These are phyloP conservation scores for Clarias batrachus DNA, from an alignment of 2,113 vertebrate genomes.

Conservation along the genomic window DNA sequence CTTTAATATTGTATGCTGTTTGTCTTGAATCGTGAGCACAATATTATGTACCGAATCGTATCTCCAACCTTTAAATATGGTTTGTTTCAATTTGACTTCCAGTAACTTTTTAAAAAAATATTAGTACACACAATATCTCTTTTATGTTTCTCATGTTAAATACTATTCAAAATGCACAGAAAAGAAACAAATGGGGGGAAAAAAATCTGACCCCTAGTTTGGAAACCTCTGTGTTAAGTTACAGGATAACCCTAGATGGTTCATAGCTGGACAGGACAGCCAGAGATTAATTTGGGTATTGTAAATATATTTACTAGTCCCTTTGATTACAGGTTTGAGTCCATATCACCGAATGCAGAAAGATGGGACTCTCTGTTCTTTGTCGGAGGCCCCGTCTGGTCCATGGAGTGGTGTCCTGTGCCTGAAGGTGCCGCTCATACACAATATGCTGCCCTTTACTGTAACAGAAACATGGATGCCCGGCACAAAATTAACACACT, in stretches of 20 bases:
- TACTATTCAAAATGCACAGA: neutral
- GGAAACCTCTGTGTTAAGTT: neutral
- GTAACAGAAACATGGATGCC: slow-evolving; percentile 84
- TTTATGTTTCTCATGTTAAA: too few relatives aligned
- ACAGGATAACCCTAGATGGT: too few relatives aligned
- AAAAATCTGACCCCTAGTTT: neutral
- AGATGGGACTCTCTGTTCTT: slow-evolving; percentile 85
- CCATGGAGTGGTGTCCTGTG: slow-evolving; percentile 91
- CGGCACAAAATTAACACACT: slow-evolving; percentile 70
- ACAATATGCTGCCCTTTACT: slow-evolving; percentile 84
- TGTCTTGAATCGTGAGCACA: too few relatives aligned
- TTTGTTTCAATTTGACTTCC: too few relatives aligned
- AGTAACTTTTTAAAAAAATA: too few relatives aligned
- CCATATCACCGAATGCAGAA: slow-evolving; percentile 74
- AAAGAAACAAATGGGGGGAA: neutral
- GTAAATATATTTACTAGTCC: neutral
- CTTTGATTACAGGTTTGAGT: slow-evolving; percentile 75
- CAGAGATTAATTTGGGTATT: neutral
- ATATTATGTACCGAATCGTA: too few relatives aligned
- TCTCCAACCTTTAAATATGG: too few relatives aligned
- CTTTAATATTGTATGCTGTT: too few relatives aligned
- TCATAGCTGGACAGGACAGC: neutral
- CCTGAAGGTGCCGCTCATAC: slow-evolving; percentile 75
- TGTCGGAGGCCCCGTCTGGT: slow-evolving; percentile 87
- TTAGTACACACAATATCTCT: too few relatives aligned